phyloP scores from a whole-genome alignment of 2,113 vertebrate species.

The Anarhynchus alexandrinus region DNA sequence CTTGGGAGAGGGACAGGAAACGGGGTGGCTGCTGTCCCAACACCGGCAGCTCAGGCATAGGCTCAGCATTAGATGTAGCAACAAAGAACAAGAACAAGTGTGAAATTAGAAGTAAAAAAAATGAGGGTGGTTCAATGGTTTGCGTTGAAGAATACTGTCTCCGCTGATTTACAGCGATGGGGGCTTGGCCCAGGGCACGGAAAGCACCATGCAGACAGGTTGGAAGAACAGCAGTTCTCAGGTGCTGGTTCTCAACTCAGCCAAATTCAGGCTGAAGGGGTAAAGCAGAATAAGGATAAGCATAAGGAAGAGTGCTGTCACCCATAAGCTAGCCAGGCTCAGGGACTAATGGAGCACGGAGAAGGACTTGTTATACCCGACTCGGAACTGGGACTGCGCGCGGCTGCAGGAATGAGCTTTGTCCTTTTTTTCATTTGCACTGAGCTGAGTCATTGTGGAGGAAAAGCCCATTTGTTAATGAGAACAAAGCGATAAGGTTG shows the following conservation, averaged over 20 bases:
- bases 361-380: background rate
- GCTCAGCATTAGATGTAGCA: background rate
- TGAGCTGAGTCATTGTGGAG: background rate
- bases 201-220: background rate
- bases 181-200: background rate
- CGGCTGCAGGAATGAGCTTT: background rate
- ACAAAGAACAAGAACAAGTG: background rate
- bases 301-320: background rate
- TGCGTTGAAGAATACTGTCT: background rate
- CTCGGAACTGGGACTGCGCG: background rate
- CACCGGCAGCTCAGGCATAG: background rate
- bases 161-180: background rate
- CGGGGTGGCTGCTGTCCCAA: background rate
- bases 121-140: background rate
- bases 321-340: background rate
- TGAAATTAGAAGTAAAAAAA: background rate
- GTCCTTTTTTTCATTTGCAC: background rate
- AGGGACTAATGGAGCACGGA: fast-evolving
- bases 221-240: background rate
- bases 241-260: background rate
- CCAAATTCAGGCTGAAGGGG: background rate
- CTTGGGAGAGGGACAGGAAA: background rate
- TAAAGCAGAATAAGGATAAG: background rate
- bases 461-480: background rate
- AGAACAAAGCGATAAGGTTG: background rate